Evolutionary conservation across 1,140 invertebrate genomes (phyloP).

Genomic region (Diabrotica virgifera): DNA sequence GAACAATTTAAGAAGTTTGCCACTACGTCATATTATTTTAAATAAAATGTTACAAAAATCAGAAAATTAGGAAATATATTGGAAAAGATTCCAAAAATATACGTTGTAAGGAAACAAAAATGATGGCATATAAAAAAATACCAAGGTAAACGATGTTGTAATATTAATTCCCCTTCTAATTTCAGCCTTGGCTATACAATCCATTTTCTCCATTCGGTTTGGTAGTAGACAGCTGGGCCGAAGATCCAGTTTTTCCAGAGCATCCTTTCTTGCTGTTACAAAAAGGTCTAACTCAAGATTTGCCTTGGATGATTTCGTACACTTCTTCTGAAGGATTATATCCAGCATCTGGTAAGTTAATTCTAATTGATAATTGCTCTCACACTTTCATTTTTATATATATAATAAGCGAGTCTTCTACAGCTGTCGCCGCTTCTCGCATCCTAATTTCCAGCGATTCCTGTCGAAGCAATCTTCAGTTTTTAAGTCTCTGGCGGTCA

Average conservation of each 20-base stretch:
- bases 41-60: too few relatives aligned
- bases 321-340: constrained; percentile 48
- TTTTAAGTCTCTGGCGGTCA: too few relatives aligned
- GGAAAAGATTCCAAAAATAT: too few relatives aligned
- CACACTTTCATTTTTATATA: background rate
- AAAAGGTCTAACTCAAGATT: constrained; percentile 42
- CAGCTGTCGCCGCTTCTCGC: too few relatives aligned
- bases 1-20: too few relatives aligned
- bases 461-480: too few relatives aligned
- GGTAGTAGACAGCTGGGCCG: constrained; percentile 41
- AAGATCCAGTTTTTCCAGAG: constrained; percentile 56
- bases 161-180: constrained; percentile 4
- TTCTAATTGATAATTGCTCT: background rate
- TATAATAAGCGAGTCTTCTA: background rate
- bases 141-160: too few relatives aligned
- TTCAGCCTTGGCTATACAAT: constrained; percentile 47
- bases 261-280: constrained; percentile 53
- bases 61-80: too few relatives aligned
- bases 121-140: too few relatives aligned
- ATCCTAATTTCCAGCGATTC: too few relatives aligned
- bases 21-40: too few relatives aligned
- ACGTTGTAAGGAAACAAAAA: too few relatives aligned
- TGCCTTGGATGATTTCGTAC: constrained; percentile 47
- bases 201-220: constrained; percentile 47
- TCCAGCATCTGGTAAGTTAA: constrained; percentile 42